Conservation (phyloP, 2,113 vertebrate species). For the Heptranchias perlo region DNA sequence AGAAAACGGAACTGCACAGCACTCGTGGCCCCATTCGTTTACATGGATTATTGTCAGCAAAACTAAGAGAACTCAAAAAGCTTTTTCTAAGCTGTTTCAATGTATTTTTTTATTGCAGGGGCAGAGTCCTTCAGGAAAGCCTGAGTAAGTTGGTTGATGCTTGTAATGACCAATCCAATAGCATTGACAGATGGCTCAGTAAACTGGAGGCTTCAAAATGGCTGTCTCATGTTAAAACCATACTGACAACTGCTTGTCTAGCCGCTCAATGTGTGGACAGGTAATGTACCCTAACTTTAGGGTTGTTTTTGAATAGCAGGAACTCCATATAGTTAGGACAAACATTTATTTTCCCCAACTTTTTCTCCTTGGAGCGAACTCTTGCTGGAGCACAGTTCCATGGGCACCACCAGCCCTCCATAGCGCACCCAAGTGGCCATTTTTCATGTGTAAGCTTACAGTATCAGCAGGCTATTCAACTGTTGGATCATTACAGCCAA, state of each 20-base stretch:
- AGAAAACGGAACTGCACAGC: neutral
- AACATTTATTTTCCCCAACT: neutral
- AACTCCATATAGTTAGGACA: neutral
- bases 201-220: constrained; percentile 72
- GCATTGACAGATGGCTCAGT: constrained; percentile 73
- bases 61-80: neutral
- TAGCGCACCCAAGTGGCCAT: neutral
- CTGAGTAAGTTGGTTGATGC: constrained; percentile 66
- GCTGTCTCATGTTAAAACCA: constrained; percentile 71
- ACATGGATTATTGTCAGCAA: neutral
- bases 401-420: neutral
- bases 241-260: constrained; percentile 67
- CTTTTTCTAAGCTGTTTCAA: neutral
- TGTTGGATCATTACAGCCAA: neutral
- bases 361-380: neutral
- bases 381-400: neutral
- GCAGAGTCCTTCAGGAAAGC: constrained; percentile 71
- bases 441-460: neutral
- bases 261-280: constrained; percentile 75
- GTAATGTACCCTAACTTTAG: constrained; percentile 46
- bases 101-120: constrained; percentile 51
- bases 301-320: no score
- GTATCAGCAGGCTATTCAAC: neutral
- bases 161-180: constrained; percentile 56
- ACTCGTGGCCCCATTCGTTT: neutral